phyloP scores from a whole-genome alignment of 2,113 vertebrate species.

The Zonotrichia leucophrys region DNA sequence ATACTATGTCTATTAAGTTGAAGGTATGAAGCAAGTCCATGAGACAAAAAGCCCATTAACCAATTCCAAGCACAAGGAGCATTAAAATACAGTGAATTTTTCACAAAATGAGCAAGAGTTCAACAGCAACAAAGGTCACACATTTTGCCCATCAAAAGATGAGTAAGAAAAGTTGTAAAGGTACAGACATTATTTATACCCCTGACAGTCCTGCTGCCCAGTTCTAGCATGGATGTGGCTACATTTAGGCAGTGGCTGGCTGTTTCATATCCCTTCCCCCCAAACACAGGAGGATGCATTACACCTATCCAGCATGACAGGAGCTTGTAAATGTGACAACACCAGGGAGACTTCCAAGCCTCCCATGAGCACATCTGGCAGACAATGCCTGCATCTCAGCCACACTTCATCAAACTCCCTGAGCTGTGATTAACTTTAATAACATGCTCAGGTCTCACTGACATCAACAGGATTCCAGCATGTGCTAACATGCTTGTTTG shows the following conservation, averaged over 20 bases:
- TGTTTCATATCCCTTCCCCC: not conserved
- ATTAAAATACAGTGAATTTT: not conserved
- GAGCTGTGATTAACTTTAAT: not conserved
- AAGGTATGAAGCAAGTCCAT: not conserved
- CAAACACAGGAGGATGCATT: not conserved
- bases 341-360: not conserved
- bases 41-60: not conserved
- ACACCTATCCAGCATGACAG: not conserved
- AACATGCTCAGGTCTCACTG: not conserved
- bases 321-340: slow-evolving; percentile 34
- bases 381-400: not conserved
- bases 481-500: not conserved
- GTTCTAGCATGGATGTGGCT: not conserved
- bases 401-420: not conserved
- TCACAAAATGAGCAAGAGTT: not conserved
- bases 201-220: not conserved
- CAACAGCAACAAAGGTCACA: not conserved
- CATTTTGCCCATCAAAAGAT: not conserved
- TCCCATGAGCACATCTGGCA: not conserved
- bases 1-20: not conserved
- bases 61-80: not conserved
- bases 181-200: not conserved
- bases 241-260: not conserved
- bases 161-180: not conserved
- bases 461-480: not conserved